A percentile compares a stretch with the other conserved stretches of the same genome.
Conservation (phyloP, 2,888 invertebrate genomes). For the Hipparchia sbordonii region DNA sequence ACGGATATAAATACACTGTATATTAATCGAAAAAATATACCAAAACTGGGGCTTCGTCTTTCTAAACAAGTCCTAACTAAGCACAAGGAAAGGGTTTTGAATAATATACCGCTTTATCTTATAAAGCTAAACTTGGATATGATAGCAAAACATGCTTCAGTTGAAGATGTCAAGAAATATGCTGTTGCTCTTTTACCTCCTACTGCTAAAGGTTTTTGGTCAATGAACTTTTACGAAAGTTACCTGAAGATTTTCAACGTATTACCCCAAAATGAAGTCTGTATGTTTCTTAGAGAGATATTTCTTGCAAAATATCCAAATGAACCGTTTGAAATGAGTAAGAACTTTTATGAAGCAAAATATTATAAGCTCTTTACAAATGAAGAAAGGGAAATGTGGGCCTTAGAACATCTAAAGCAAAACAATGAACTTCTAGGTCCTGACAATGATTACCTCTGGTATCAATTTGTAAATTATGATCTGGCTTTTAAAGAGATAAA, state of each 20-base stretch:
- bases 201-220: slow-evolving; percentile 49
- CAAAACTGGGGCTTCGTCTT: slow-evolving; percentile 49
- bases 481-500: slow-evolving; percentile 54
- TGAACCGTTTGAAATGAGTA: slow-evolving; percentile 52
- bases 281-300: slow-evolving; percentile 51
- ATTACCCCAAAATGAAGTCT: slow-evolving; percentile 50
- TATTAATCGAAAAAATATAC: background rate
- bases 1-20: background rate
- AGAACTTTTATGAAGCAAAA: slow-evolving; percentile 47
- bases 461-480: slow-evolving; percentile 56
- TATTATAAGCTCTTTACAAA: slow-evolving; percentile 53
- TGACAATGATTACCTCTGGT: slow-evolving; percentile 56
- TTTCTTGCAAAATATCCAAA: slow-evolving; percentile 52
- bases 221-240: slow-evolving; percentile 43
- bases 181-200: slow-evolving; percentile 49
- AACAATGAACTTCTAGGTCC: slow-evolving; percentile 50
- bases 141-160: slow-evolving; percentile 47
- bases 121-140: slow-evolving; percentile 46
- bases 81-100: slow-evolving; percentile 54
- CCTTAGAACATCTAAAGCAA: slow-evolving; percentile 53
- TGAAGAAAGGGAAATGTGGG: slow-evolving; percentile 57
- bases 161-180: slow-evolving; percentile 54
- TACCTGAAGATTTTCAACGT: slow-evolving; percentile 52
- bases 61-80: slow-evolving; percentile 52
- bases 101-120: slow-evolving; percentile 51